These are phyloP conservation scores for Cheilosia urbana DNA, from an alignment of 2,888 invertebrate species.

Conservation along the genomic window DNA sequence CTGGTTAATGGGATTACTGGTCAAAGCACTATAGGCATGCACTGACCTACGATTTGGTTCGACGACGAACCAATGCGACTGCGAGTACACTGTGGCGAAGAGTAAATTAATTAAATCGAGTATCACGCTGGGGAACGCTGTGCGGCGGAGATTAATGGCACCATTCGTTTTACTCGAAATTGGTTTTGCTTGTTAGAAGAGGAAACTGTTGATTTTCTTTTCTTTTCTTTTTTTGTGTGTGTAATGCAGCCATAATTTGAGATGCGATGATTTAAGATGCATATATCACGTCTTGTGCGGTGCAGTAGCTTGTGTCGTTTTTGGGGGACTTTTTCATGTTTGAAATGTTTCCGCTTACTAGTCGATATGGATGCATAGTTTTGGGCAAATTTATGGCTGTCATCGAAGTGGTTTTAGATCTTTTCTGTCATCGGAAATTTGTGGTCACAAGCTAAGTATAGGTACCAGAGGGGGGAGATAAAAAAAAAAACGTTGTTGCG, in stretches of 20 bases:
- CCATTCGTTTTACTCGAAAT: constrained; percentile 37
- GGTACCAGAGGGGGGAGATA: too few species aligned
- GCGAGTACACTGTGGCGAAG: constrained; percentile 9
- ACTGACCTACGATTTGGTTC: constrained; percentile 55
- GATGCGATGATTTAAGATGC: background rate
- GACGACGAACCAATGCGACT: background rate
- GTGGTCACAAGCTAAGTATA: too few species aligned
- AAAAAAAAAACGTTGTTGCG: too few species aligned
- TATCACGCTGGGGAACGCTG: constrained; percentile 51
- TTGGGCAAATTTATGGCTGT: too few species aligned
- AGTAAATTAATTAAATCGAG: constrained; percentile 65
- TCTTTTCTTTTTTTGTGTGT: background rate
- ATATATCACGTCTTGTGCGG: background rate
- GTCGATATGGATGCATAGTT: too few species aligned
- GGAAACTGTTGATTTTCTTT: constrained; percentile 23
- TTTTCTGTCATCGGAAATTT: too few species aligned
- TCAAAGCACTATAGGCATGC: constrained; percentile 22
- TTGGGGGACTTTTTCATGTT: background rate
- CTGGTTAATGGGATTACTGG: constrained; percentile 65
- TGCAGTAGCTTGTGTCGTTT: background rate
- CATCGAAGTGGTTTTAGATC: too few species aligned
- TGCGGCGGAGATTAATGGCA: constrained; percentile 60
- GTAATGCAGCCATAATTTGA: constrained; percentile 17
- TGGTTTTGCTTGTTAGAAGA: constrained; percentile 57
- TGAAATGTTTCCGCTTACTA: too few species aligned